Conservation (phyloP, 2,888 invertebrate genomes). For the Rhagonycha lutea region DNA sequence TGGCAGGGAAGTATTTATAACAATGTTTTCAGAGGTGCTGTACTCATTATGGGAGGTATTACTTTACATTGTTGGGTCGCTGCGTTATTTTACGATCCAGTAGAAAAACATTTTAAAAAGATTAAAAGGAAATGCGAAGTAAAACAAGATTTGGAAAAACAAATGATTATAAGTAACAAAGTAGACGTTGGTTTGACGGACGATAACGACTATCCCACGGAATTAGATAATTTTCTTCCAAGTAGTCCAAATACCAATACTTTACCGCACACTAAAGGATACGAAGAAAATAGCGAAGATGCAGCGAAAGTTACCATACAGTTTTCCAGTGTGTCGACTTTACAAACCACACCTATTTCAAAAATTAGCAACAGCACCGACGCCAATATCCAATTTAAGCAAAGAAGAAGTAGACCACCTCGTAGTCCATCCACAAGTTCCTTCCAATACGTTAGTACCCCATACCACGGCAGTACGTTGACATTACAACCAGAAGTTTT, state of each 20-base stretch:
- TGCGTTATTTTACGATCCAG: slow-evolving; percentile 82
- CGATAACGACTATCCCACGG: background rate
- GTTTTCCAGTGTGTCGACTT: slow-evolving; percentile 14
- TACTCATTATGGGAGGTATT: slow-evolving; percentile 79
- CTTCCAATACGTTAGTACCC: slow-evolving; percentile 83
- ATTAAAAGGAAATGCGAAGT: slow-evolving; percentile 56
- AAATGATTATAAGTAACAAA: slow-evolving; percentile 50
- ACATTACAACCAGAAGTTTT: slow-evolving; percentile 79
- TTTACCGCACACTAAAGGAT: background rate
- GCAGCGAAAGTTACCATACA: slow-evolving; percentile 36
- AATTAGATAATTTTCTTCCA: background rate
- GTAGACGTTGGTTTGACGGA: slow-evolving; percentile 23
- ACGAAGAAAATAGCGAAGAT: slow-evolving; percentile 32
- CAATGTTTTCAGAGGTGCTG: slow-evolving; percentile 68
- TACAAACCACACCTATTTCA: background rate
- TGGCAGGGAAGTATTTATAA: slow-evolving; percentile 32
- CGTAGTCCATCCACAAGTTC: slow-evolving; percentile 79
- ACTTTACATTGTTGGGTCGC: slow-evolving; percentile 85
- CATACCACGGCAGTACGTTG: slow-evolving; percentile 82
- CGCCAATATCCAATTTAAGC: background rate
- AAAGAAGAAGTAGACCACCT: slow-evolving; percentile 59
- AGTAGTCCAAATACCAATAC: background rate
- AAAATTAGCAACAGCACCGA: background rate
- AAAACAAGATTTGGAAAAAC: slow-evolving; percentile 46
- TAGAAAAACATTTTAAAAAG: slow-evolving; percentile 77